A percentile compares a stretch with the other conserved stretches of the same genome.
phyloP scores from a whole-genome alignment of 1,140 invertebrate genomes.

The Latrodectus geometricus region DNA sequence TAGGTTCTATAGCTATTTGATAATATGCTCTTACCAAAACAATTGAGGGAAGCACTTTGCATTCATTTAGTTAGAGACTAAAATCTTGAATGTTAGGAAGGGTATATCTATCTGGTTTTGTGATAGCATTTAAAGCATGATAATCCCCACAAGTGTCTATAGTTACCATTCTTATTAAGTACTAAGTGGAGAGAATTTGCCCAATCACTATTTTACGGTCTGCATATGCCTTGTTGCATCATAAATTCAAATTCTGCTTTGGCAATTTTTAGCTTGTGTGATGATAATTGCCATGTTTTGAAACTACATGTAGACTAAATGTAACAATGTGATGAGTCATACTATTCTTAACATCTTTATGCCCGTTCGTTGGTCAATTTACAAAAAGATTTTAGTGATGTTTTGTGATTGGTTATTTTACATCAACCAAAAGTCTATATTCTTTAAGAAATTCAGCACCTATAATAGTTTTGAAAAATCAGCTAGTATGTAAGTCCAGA shows the following conservation, averaged over 20 bases:
- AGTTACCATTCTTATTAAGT: background rate
- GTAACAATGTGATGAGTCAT: background rate
- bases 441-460: too few relatives aligned
- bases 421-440: too few relatives aligned
- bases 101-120: background rate
- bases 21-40: background rate
- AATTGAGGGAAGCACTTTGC: background rate
- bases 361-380: too few relatives aligned
- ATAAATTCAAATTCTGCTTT: background rate
- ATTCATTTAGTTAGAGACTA: background rate
- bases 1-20: background rate
- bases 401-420: too few relatives aligned
- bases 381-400: too few relatives aligned
- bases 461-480: too few relatives aligned
- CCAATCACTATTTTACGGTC: background rate
- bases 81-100: background rate
- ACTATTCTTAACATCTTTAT: background rate
- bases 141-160: background rate
- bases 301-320: background rate
- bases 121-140: background rate
- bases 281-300: background rate
- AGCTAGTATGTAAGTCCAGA: too few relatives aligned
- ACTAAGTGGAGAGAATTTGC: background rate
- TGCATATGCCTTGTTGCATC: background rate
- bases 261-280: slow-evolving; percentile 1